Evolutionary conservation across 2,113 vertebrate genomes (phyloP).

Genomic region (Sceloporus undulatus): DNA sequence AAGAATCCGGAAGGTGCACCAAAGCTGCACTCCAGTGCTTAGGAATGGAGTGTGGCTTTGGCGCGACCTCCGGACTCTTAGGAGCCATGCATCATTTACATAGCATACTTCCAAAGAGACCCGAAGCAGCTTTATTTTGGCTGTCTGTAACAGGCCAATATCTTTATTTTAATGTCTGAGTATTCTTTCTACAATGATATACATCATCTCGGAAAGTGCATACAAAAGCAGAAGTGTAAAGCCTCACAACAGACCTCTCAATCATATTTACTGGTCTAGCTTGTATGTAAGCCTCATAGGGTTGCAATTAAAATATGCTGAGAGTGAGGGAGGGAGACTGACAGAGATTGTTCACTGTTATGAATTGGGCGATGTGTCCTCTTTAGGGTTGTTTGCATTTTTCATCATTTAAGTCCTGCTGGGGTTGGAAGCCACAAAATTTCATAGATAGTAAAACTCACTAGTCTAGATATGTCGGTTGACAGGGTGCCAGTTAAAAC

Average conservation of each 20-base stretch:
- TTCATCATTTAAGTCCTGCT: constrained; percentile 63
- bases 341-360: constrained; percentile 25
- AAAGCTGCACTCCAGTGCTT: too few species aligned
- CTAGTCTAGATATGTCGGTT: constrained; percentile 66
- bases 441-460: constrained; percentile 72
- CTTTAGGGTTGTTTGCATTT: constrained; percentile 62
- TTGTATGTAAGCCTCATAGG: constrained; percentile 68
- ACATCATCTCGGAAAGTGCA: constrained; percentile 32
- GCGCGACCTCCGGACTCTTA: too few species aligned
- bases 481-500: constrained; percentile 79
- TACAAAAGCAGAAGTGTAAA: constrained; percentile 47
- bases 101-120: too few species aligned
- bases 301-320: constrained; percentile 69
- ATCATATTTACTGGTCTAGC: constrained; percentile 59
- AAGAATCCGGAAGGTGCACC: too few species aligned
- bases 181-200: constrained; percentile 11
- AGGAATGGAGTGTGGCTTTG: too few species aligned
- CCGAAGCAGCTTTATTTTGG: too few species aligned
- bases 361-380: constrained; percentile 60
- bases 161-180: too few species aligned
- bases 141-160: too few species aligned
- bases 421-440: constrained; percentile 61
- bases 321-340: constrained; percentile 19
- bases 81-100: too few species aligned
- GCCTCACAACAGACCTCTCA: constrained; percentile 44